These are phyloP conservation scores for Drosophila nigromelanica DNA, from an alignment of 1,140 invertebrate species.

Conservation along the genomic window DNA sequence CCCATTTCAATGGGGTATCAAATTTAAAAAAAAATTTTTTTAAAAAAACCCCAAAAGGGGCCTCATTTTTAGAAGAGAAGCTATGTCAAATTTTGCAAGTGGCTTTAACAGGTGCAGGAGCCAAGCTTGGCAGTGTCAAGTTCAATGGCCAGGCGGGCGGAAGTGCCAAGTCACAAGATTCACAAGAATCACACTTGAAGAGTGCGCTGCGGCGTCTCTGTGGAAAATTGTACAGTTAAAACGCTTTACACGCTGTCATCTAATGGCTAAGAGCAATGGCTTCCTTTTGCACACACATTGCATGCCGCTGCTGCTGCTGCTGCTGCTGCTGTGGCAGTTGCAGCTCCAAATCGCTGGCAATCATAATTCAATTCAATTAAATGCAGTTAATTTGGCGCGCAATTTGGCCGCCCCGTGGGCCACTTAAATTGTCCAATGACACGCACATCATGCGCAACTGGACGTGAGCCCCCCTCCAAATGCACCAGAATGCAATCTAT, in stretches of 20 bases:
- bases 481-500: slow-evolving; percentile 19
- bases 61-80: slow-evolving; percentile 7
- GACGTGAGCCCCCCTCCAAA: neutral
- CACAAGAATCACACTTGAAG: slow-evolving; percentile 17
- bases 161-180: slow-evolving; percentile 23
- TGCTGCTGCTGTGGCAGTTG: slow-evolving; percentile 1
- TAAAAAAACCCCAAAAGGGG: neutral
- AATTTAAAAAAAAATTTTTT: too few relatives aligned
- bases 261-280: slow-evolving; percentile 8
- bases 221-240: slow-evolving; percentile 23
- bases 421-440: slow-evolving; percentile 43
- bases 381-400: slow-evolving; percentile 50
- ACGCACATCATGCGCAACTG: slow-evolving; percentile 43
- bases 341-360: slow-evolving; percentile 32
- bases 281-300: slow-evolving; percentile 13
- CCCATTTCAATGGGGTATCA: too few relatives aligned
- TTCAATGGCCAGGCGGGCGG: slow-evolving; percentile 15
- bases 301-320: slow-evolving; percentile 11
- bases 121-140: neutral
- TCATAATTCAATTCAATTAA: slow-evolving; percentile 57
- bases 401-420: slow-evolving; percentile 40
- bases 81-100: slow-evolving; percentile 7
- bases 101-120: slow-evolving; percentile 1
- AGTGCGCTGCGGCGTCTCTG: slow-evolving; percentile 7
- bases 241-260: slow-evolving; percentile 23